These are phyloP conservation scores for Odontophorus gujanensis DNA, from an alignment of 2,113 vertebrate genomes.

Conservation along the genomic window DNA sequence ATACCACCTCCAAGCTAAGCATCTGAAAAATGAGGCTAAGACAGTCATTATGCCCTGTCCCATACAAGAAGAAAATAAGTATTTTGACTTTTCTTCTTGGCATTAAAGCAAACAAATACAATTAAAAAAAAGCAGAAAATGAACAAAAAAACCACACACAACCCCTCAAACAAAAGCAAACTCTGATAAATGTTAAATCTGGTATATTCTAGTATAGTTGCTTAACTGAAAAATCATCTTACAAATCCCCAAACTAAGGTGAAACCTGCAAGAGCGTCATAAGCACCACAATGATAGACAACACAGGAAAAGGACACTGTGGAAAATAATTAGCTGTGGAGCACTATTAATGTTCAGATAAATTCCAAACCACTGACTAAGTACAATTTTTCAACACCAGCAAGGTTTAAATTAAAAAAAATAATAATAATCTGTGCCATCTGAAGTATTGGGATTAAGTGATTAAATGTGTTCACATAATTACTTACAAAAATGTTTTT, in stretches of 20 bases:
- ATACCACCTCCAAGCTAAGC: not conserved
- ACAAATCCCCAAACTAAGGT: constrained; percentile 18
- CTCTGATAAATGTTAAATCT: not conserved
- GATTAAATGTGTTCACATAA: not conserved
- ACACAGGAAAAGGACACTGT: not conserved
- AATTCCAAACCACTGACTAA: constrained; percentile 23
- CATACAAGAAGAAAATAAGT: not conserved
- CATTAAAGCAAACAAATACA: not conserved
- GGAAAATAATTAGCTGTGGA: not conserved
- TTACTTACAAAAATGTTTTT: not conserved
- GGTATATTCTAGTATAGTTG: not conserved
- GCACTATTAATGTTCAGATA: not conserved
- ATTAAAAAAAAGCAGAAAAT: not conserved
- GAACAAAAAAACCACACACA: not conserved
- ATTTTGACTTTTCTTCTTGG: not conserved
- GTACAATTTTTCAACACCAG: not conserved
- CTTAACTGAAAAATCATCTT: not conserved
- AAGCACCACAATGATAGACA: not conserved
- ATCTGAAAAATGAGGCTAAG: not conserved
- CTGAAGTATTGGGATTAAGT: not conserved
- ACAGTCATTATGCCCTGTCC: not conserved
- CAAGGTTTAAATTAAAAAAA: not conserved
- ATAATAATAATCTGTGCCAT: not conserved
- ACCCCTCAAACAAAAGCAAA: not conserved
- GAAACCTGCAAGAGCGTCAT: not conserved